These are phyloP conservation scores for Calephelis virginiensis DNA, from an alignment of 1,140 invertebrate genomes.

Conservation along the genomic window DNA sequence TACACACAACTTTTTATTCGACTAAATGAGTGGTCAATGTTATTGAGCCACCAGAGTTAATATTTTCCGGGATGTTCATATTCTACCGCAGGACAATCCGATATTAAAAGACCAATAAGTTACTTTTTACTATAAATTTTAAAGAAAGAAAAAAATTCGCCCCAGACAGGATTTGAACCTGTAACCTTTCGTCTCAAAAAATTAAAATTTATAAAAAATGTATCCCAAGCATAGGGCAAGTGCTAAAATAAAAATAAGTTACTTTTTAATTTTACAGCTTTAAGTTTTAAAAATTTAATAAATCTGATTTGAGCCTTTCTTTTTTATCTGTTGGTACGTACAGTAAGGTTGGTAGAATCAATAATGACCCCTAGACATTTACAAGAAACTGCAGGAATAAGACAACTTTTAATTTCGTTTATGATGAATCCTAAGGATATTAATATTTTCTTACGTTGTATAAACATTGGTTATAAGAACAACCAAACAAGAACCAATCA, in stretches of 20 bases:
- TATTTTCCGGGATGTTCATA: slow-evolving; percentile 18
- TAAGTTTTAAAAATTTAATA: slow-evolving; percentile 1
- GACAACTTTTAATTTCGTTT: slow-evolving; percentile 4
- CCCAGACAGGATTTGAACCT: too few species aligned
- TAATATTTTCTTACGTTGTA: neutral
- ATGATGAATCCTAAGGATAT: slow-evolving; percentile 3
- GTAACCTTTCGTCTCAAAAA: too few species aligned
- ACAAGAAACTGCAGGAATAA: neutral
- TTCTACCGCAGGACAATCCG: slow-evolving; percentile 22
- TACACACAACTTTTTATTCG: slow-evolving; percentile 8
- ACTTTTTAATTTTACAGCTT: slow-evolving; percentile 19
- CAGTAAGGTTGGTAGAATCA: neutral
- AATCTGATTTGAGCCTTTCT: slow-evolving; percentile 3
- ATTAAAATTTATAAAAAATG: too few species aligned
- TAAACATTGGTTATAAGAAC: neutral
- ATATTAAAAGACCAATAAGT: slow-evolving; percentile 16
- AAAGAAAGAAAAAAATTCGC: too few species aligned
- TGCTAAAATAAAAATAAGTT: too few species aligned
- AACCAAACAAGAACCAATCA: slow-evolving; percentile 4
- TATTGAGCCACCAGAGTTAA: slow-evolving; percentile 7
- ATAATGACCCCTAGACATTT: slow-evolving; percentile 5
- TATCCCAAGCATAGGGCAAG: too few species aligned
- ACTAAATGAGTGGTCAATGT: slow-evolving; percentile 1
- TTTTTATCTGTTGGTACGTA: slow-evolving; percentile 2
- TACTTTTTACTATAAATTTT: too few species aligned